Evolutionary conservation across 2,113 vertebrate species (phyloP), one percentile per base, ranked within the genome.

Genomic region (Speoplatyrhinus poulsoni): DNA sequence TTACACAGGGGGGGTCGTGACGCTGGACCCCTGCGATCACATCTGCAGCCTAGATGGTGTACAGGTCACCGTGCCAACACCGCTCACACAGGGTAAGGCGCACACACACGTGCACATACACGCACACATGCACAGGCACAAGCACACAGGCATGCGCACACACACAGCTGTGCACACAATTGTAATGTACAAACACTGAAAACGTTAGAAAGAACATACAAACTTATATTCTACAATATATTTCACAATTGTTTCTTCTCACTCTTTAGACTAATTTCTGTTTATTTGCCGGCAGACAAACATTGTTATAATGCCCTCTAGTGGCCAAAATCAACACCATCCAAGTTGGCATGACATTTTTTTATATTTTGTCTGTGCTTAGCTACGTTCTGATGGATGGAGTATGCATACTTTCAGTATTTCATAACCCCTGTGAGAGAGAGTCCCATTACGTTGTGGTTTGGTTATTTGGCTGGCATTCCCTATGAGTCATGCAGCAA

Each of bases 21-120:
- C 87, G 47, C 82, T 94, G 32, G 89, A 94, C 82, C 93, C 93
- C 17, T 93, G 93, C n/a, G 92, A 90, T 53, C 87, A 93, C 74
- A 85, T 85, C 48, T 94, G 93, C 84, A 90, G 90, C 54, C 83
- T 94, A 48, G 93, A 94, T 77, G 92, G 93, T 68, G 87, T 89
- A 5, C 89, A 89, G 48, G 80, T 94, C 52, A 85, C 83, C 50
- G 87, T 86, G 48, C 90, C 92, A 33, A 93, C 92, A 33, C 91
- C 83, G 7, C 92, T 94, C 12, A 93, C 92, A 46, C 93, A 94
- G 67, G 93, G 93, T 94, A 84, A 88, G 76, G 11, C n/a, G 46
- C 61, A 11, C 16, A 19, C 0, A 3, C 7, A 61, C 3, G 52
- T 58, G 46, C 9, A 60, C 67, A 48, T 1, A 57, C 13, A 72